Base-by-base conservation (phyloP, 2,113 vertebrate genomes). In the Urocynchramus pylzowi region DNA sequence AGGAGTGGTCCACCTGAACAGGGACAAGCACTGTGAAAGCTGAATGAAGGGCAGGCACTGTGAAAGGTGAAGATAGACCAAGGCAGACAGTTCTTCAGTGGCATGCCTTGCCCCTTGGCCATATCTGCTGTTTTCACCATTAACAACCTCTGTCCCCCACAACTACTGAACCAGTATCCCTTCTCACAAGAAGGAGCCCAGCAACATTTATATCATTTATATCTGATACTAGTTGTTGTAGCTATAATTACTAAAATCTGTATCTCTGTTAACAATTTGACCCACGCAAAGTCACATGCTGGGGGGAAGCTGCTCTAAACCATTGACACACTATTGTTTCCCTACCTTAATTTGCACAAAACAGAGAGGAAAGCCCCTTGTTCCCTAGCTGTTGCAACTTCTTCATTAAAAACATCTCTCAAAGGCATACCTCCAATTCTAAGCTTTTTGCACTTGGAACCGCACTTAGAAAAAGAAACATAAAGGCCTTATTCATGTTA, bases 251-350 rank as follows among this genome's bases (percentile, higher is more conserved):
- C 37, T 65, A 57, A 57, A 83, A 84, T 9, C 6, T 75, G 4
- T n/a, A 21, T 27, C 21, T 64, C 45, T 23, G 11, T 26, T 87
- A 65, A 67, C 5, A 42, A 22, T 41, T 33, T 71, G 30, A 71
- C 18, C 27, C 16, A 19, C 0, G 0, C 9, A 33, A 77, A 18
- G n/a, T 63, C 42, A 63, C 9, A 23, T 37, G 13, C 18, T 39
- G n/a, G 5, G 6, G 6, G 10, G 4, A 84, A 8, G 13, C 11
- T 81, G 63, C 30, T 42, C 31, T 60, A 35, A 19, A 71, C 17
- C 31, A 47, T 10, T 65, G 28, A 11, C 23, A 37, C 2, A 41
- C 19, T n/a, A 1, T 39, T 79, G 10, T 10, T 28, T 90, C 24
- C 24, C 21, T 67, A 17, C 18, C 20, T 87, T 44, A 26, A 16